These are phyloP conservation scores for Pheosia tremula DNA, from an alignment of 2,888 invertebrate genomes.

Conservation along the genomic window DNA sequence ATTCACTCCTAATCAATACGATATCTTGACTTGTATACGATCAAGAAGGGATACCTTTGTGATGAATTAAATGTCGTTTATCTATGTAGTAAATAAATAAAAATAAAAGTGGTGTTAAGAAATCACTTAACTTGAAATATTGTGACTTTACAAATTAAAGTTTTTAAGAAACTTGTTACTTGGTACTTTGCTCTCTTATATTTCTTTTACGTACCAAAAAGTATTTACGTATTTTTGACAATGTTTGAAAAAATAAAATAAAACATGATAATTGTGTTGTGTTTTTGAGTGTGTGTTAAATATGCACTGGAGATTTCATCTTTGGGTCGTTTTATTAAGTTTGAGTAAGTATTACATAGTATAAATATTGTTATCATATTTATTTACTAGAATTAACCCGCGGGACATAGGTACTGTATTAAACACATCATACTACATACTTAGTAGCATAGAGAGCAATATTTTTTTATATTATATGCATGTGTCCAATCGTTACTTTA, in stretches of 20 bases:
- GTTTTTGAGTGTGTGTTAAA: conserved; percentile 15
- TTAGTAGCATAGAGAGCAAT: too few species aligned
- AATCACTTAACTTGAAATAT: neutral
- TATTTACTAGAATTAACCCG: too few species aligned
- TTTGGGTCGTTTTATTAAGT: conserved; percentile 44
- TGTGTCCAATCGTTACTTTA: too few species aligned
- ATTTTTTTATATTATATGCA: too few species aligned
- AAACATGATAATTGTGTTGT: conserved; percentile 14
- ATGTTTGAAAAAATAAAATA: neutral
- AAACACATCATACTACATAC: too few species aligned
- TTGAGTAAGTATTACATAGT: conserved; percentile 42
- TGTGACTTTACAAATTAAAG: neutral
- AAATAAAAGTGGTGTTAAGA: neutral
- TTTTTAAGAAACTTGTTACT: too few species aligned
- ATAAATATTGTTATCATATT: neutral
- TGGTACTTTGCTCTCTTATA: neutral
- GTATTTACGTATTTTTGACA: conserved; percentile 14
- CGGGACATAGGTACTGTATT: too few species aligned
- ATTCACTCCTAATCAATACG: conserved; percentile 18
- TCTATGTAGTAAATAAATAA: neutral
- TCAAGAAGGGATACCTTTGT: neutral
- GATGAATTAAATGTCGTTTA: neutral
- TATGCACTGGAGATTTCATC: conserved; percentile 47
- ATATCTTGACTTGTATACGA: conserved; percentile 11
- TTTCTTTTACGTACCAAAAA: conserved; percentile 10